Percentiles rank a stretch among this genome's conserved stretches.
Conservation (phyloP, 2,797 vertebrate species). For the Microctenopoma steveboyesi region DNA sequence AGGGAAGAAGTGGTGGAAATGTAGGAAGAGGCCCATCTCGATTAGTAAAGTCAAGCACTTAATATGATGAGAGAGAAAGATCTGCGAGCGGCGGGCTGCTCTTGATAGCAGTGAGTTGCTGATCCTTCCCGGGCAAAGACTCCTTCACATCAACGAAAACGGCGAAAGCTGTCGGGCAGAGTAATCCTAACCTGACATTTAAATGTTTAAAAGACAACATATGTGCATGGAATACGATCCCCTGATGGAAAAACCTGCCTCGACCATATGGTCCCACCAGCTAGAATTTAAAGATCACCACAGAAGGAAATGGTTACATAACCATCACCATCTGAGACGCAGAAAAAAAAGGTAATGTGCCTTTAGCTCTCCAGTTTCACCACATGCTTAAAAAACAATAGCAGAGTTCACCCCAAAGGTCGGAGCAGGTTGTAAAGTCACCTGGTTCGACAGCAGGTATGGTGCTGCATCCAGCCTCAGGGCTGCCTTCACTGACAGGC, state of each 20-base stretch:
- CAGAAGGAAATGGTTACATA: constrained; percentile 59
- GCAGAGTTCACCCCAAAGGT: constrained; percentile 54
- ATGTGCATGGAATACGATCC: constrained; percentile 65
- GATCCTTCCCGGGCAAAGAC: constrained; percentile 20
- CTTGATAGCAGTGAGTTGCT: constrained; percentile 18
- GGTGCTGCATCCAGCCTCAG: neutral
- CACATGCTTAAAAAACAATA: constrained; percentile 45
- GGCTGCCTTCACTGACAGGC: constrained; percentile 2
- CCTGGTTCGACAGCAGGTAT: neutral
- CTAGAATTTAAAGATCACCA: constrained; percentile 63
- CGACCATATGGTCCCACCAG: constrained; percentile 65
- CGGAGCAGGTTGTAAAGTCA: constrained; percentile 52
- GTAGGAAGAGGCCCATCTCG: constrained; percentile 39
- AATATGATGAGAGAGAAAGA: constrained; percentile 22
- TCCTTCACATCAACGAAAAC: constrained; percentile 49
- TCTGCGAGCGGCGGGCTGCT: constrained; percentile 20
- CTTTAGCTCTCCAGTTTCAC: constrained; percentile 66
- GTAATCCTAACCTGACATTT: constrained; percentile 67
- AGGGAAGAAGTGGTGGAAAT: constrained; percentile 29
- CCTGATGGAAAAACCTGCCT: constrained; percentile 55
- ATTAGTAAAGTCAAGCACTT: constrained; percentile 51
- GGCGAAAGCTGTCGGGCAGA: constrained; percentile 37
- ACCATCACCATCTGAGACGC: constrained; percentile 59
- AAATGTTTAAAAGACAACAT: constrained; percentile 70
- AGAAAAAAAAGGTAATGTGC: constrained; percentile 51